Base-by-base conservation (phyloP, 2,888 invertebrate genomes). In the Cryptocheilus praepositus region DNA sequence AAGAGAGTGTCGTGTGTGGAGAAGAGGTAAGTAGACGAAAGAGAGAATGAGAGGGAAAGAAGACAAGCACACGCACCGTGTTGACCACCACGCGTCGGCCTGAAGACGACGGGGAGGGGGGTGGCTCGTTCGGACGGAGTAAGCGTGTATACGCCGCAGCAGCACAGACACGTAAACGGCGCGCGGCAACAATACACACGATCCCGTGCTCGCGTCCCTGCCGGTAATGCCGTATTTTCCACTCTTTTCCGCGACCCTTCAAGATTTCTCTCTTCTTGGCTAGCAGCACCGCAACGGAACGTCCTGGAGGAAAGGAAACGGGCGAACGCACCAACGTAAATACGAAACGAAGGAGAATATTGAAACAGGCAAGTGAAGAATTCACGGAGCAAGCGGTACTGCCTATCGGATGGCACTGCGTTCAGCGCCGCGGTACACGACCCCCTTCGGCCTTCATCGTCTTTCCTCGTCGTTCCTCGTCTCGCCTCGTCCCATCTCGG, bases 341-440 rank as follows among this genome's bases (percentile, higher is more conserved):
- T 28, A 28, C 28, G 28, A 28, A 28, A 3, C n/a, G n/a, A n/a
- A 19, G 49, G 36, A 55, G 55, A 60, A 45, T 11, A 19, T 19
- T n/a, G 36, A 21, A 21, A 25, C 43, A 25, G 18, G 56, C 52
- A 46, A 64, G 51, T 16, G n/a, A 61, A 63, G 64, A 68, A 80
- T 76, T 78, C 81, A 80, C 80, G 80, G 82, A 83, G 79, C 81
- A 83, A 82, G 80, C 84, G 84, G 79, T 83, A 81, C 82, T 82
- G 83, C 82, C 83, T 83, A 83, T 83, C 84, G 83, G 83, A 83
- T 85, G 83, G 83, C 80, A 83, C 82, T 82, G 84, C 81, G 79
- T 80, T 82, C 85, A 85, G 81, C 82, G 80, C 82, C 83, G 81
- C 83, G 77, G 81, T 84, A 77, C 73, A 72, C 77, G 76, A 80